Base-by-base conservation (phyloP, 2,113 vertebrate species). In the Brienomyrus brachyistius region DNA sequence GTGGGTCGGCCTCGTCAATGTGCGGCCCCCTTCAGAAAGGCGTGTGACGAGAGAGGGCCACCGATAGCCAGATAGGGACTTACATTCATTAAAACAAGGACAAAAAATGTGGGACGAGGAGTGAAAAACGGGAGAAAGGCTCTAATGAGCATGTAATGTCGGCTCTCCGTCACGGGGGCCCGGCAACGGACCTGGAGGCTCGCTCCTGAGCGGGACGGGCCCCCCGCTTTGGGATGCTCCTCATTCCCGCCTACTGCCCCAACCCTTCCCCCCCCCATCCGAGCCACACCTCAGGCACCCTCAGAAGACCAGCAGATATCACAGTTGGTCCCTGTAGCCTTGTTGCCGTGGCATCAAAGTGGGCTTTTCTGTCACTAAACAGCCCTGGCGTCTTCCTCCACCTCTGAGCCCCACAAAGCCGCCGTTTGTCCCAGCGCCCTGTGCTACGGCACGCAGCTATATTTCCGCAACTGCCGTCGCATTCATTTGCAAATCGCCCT, bases 311-410 rank as follows among this genome's bases (percentile, higher is more conserved):
- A n/a, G 82, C 45, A 31, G 85, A 54, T 54, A 31, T 51, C 45
- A 54, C 50, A 47, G 45, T 35, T 5, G 17, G 23, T 88, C 91
- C 77, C 54, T 88, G 96, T 96, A 95, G 94, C 95, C 95, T 97
- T 97, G 98, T 99, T 98, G 98, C 98, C 97, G 94, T 96, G 97
- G 97, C 96, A 96, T 97, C 97, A 92, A 94, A 96, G 96, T 96
- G 97, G 96, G 98, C 97, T 98, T 98, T 98, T 97, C 97, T 92
- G 96, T 97, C 97, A 98, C 98, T 97, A 98, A 98, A 98, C 97
- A 97, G 96, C 96, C 97, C 95, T 13, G 96, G 95, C 96, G 95
- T 96, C 96, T 96, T 94, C 96, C 95, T 96, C 96, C 95, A 96
- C 94, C 95, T 96, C 74, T 91, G 92, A 94, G 92, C 93, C 92